Base-by-base conservation (phyloP, 2,797 vertebrate species). In the Pteropus rufus region DNA sequence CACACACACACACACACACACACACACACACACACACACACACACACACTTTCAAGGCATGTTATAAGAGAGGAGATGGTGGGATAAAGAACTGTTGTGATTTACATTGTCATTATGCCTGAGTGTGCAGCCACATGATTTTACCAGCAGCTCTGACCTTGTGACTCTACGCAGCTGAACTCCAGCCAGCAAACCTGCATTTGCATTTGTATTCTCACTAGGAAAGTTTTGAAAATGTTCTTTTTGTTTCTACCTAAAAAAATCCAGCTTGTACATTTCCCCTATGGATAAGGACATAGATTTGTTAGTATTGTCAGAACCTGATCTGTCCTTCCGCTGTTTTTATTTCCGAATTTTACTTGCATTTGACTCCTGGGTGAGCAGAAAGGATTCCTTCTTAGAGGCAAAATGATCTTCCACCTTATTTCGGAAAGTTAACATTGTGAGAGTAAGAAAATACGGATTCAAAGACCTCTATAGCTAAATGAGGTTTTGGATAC, bases 201-300 rank as follows among this genome's bases (percentile, higher is more conserved):
- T 95, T 98, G 90, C 49, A 79, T 97, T 95, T 93, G 86, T 75
- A 85, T 94, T 95, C 90, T 96, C 62, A 69, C 84, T 67, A 93
- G 87, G 80, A 49, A 77, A 75, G 62, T 92, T 93, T 79, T 67
- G 26, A 69, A 93, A 93, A 77, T 91, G 80, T 94, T 95, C 79
- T 95, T 96, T 95, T 89, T 96, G 90, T 96, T 94, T 81, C 73
- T 93, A 36, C 77, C n/a, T 94, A 24, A 92, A 82, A 96, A 95
- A 96, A 94, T 65, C 49, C 29, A 79, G 56, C 26, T 49, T 5
- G 0, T 83, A 89, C 94, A 84, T 95, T 89, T 94, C 94, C 56
- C 72, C 21, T 77, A 69, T n/a, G 87, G 12, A 52, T 90, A 54
- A 88, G 26, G 79, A 95, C 76, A 86, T 79, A 77, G 26, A 64